Conservation (phyloP, 2,888 invertebrate species). For the Agrilus mali region DNA sequence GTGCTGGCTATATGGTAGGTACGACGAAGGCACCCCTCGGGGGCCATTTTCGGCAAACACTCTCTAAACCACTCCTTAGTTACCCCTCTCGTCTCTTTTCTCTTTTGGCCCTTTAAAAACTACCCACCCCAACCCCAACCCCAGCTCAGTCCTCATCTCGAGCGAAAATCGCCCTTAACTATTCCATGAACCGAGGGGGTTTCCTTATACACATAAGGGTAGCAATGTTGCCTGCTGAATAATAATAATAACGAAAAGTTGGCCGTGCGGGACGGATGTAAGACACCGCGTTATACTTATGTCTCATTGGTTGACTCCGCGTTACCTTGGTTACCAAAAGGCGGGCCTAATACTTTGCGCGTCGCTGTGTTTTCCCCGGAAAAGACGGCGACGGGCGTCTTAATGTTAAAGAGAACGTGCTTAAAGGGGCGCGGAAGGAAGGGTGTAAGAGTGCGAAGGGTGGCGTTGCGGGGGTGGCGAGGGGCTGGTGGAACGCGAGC, state of each 20-base stretch:
- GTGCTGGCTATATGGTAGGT: too few species aligned
- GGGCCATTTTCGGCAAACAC: conserved; percentile 22
- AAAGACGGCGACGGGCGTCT: conserved; percentile 8
- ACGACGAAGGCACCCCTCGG: too few species aligned
- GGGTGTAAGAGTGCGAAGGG: conserved; percentile 1
- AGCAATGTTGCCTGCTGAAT: too few species aligned
- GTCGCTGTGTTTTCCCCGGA: too few species aligned
- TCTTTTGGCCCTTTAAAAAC: conserved; percentile 17
- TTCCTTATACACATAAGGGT: background rate
- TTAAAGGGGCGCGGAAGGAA: conserved; percentile 6
- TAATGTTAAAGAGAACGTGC: conserved; percentile 10
- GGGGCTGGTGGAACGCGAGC: background rate
- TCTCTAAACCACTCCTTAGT: conserved; percentile 10
- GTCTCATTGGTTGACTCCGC: conserved; percentile 30
- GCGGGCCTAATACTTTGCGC: conserved; percentile 11
- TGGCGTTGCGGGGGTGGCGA: conserved; percentile 4
- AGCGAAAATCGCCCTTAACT: conserved; percentile 28
- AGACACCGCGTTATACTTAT: conserved; percentile 31
- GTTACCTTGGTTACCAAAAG: conserved; percentile 29
- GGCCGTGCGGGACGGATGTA: conserved; percentile 21
- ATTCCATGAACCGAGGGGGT: background rate
- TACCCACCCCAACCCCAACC: conserved; percentile 20
- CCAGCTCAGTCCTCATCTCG: conserved; percentile 24
- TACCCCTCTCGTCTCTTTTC: conserved; percentile 9
- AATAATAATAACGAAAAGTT: conserved; percentile 22